phyloP scores from a whole-genome alignment of 2,888 invertebrate genomes.

The Holacanthella duospinosa region DNA sequence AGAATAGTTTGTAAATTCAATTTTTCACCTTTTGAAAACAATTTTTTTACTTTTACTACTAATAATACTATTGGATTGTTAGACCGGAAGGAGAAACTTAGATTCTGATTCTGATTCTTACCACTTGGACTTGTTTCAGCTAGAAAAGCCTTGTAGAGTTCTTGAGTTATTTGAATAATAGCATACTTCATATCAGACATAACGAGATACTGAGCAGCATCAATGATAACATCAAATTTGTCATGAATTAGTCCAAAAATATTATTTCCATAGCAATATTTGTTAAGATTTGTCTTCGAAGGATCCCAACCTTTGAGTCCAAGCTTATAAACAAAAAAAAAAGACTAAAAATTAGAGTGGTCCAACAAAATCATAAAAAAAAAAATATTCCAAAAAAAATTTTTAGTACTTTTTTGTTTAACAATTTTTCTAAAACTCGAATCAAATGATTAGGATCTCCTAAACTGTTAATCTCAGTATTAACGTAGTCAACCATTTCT shows the following conservation, averaged over 20 bases:
- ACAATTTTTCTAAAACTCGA: conserved; percentile 13
- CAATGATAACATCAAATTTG: conserved; percentile 15
- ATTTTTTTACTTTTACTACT: too few relatives aligned
- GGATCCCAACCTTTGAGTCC: conserved; percentile 13
- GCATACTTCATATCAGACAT: conserved; percentile 18
- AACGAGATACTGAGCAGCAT: conserved; percentile 16
- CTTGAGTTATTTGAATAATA: background rate
- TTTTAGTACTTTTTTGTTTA: conserved; percentile 12
- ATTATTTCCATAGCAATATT: conserved; percentile 22
- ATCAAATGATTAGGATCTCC: conserved; percentile 14
- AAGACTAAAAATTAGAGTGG: too few relatives aligned
- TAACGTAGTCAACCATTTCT: conserved; percentile 4
- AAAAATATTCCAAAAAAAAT: background rate
- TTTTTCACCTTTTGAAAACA: background rate
- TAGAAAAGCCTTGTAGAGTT: conserved; percentile 5
- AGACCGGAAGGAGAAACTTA: too few relatives aligned
- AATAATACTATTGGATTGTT: too few relatives aligned
- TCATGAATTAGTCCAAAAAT: conserved; percentile 18
- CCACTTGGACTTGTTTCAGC: background rate
- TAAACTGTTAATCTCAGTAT: conserved; percentile 3
- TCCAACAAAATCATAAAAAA: background rate
- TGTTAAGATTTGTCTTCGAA: conserved; percentile 12
- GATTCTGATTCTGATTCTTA: too few relatives aligned
- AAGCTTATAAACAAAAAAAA: too few relatives aligned
- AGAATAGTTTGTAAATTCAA: background rate